Evolutionary conservation across 2,113 vertebrate species (phyloP), one percentile per base, ranked within the genome.

Genomic region (Panthera uncia): DNA sequence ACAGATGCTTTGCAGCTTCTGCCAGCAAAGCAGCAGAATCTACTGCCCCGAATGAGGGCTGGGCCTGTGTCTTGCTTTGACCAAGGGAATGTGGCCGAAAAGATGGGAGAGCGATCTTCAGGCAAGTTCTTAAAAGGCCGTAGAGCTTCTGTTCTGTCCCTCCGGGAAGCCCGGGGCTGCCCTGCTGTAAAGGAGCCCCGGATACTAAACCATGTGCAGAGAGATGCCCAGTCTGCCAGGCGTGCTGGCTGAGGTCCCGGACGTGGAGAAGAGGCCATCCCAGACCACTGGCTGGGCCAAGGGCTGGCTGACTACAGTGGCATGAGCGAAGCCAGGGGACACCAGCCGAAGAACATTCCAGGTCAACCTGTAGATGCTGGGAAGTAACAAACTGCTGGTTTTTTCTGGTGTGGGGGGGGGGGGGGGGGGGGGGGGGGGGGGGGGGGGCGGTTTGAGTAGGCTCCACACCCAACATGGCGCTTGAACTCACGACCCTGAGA

Each of bases 41-140:
- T 29, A 12, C 38, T 63, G 15, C 25, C 23, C 16, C 2, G 61
- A 15, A 12, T 29, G 13, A 18, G 18, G 45, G 41, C 29, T 7
- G 61, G 80, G 41, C 57, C 63, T 1, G 4, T 7, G 41, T 74
- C 55, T 38, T 36, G 27, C 12, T 95, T 6, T 33, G 45, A 38
- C 48, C 71, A 73, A 31, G 0, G 1, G 13, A 36, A 41, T 7
- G 23, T 27, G 11, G 61, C 4, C 0, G 2, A 36, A 25, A 18
- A 2, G 38, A 29, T 27, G 74, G 0, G 0, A 4, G 4, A 18
- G 14, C 5, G 11, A 12, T 27, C 25, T 63, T 52, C 7, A 16
- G 25, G 48, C 25, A 65, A 48, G 38, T 23, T 76, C 16, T 68
- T n/a, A 19, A 16, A 36, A 29, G 29, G 45, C 23, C 2, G 1